Evolutionary conservation across 2,888 invertebrate species (phyloP).

Genomic region (Beris morrisii): DNA sequence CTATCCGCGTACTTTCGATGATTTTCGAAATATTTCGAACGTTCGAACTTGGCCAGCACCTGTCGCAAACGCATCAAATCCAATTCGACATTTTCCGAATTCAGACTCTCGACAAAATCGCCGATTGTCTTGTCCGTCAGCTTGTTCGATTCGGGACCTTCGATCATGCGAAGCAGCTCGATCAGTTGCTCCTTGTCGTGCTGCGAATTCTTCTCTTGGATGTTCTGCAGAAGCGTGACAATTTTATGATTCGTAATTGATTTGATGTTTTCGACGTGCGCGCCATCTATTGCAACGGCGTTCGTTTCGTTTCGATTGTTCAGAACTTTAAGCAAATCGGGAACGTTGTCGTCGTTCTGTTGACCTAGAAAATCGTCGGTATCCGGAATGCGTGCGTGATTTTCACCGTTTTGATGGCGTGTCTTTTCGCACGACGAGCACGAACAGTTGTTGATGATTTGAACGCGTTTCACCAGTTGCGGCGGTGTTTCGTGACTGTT

Average conservation of each 20-base stretch:
- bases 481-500: slow-evolving; percentile 57
- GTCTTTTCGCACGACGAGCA: slow-evolving; percentile 62
- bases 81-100: slow-evolving; percentile 48
- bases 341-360: slow-evolving; percentile 47
- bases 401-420: slow-evolving; percentile 36
- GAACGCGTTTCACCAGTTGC: slow-evolving; percentile 63
- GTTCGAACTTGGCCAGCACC: slow-evolving; percentile 47
- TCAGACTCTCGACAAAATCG: slow-evolving; percentile 52
- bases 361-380: slow-evolving; percentile 35
- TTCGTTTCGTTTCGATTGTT: slow-evolving; percentile 40
- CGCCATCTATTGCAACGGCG: slow-evolving; percentile 12
- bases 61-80: slow-evolving; percentile 49
- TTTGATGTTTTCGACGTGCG: slow-evolving; percentile 41
- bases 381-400: neutral
- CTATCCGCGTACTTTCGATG: slow-evolving; percentile 18
- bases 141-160: slow-evolving; percentile 45
- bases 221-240: slow-evolving; percentile 39
- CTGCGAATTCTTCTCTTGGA: slow-evolving; percentile 45
- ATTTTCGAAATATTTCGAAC: slow-evolving; percentile 39
- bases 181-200: slow-evolving; percentile 48
- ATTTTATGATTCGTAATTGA: slow-evolving; percentile 43
- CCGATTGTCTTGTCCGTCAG: slow-evolving; percentile 49
- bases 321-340: slow-evolving; percentile 51
- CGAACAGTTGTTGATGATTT: slow-evolving; percentile 68
- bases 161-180: slow-evolving; percentile 48